Base-by-base conservation (phyloP, 1,140 invertebrate genomes). In the Bombus soroeensis region DNA sequence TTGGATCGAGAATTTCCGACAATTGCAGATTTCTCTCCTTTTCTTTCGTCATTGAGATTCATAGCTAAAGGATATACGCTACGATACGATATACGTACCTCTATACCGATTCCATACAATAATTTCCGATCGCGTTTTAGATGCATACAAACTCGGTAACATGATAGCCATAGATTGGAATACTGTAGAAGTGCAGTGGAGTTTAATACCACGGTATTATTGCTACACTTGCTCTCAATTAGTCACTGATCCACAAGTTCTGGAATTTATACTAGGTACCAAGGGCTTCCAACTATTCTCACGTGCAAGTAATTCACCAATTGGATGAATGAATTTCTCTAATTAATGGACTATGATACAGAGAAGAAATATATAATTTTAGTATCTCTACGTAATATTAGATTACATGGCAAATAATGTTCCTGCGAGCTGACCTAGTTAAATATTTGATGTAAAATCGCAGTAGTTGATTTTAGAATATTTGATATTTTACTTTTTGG, bases 201-300 rank as follows among this genome's bases (percentile, higher is more conserved):
- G 83, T 89, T 89, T 89, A 86, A 89, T 89, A 83, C 59, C 81
- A 22, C 47, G n/a, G 81, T 66, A 62, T 89, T 89, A 90, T 89
- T 89, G 87, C 73, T 68, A 37, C 81, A 74, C 84, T 87, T 89
- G 89, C 84, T 89, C 82, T 83, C 81, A 87, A 89, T 90, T 90
- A 90, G 74, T 87, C 81, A 89, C 72, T 89, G 81, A 87, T 82
- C 81, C 57, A 57, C 68, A 82, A 83, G 85, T 85, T 87, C 70
- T 28, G 77, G 62, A 87, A 87, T 89, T 87, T 89, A 89, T 70
- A 79, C 81, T 79, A 34, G 84, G 74, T 64, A 72, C 18, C 34
- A 71, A 71, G 47, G 57, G 53, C 18, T 53, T 64, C 18, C 37
- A 4, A 34, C 28, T 41, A n/a, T 59, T 43, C 78, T 75, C 62